Evolutionary conservation across 2,888 invertebrate species (phyloP).

Genomic region (Xanthorhoe designata): DNA sequence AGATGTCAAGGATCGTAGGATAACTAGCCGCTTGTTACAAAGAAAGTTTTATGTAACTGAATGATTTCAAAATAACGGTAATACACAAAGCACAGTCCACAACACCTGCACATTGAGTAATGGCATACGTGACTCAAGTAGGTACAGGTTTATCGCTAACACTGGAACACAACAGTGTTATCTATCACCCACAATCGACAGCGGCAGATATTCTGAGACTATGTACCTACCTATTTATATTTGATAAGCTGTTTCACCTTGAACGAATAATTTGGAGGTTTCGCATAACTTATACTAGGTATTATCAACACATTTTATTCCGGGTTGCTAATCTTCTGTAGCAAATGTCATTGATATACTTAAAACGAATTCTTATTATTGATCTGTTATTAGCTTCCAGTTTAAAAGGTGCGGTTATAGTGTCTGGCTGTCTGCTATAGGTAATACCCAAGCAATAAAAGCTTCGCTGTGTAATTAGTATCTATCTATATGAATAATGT

Average conservation of each 20-base stretch:
- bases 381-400: not conserved
- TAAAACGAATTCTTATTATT: not conserved
- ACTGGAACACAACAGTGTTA: conserved; percentile 67
- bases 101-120: conserved; percentile 65
- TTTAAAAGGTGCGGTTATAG: not conserved
- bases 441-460: conserved; percentile 3
- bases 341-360: not conserved
- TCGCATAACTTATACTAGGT: conserved; percentile 14
- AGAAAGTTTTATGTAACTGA: conserved; percentile 42
- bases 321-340: conserved; percentile 9
- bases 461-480: not conserved
- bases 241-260: conserved; percentile 73
- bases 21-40: conserved; percentile 5
- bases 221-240: no score
- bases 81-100: conserved; percentile 46
- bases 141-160: conserved; percentile 66
- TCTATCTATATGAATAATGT: conserved; percentile 3
- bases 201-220: conserved; percentile 60
- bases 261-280: conserved; percentile 56
- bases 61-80: conserved; percentile 46
- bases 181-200: conserved; percentile 71
- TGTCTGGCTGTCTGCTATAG: no score
- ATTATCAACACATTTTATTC: conserved; percentile 8
- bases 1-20: not conserved
- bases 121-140: conserved; percentile 81